A percentile compares a stretch with the other conserved stretches of the same genome.
These are phyloP conservation scores for Mesochorus sp. DNA, from an alignment of 2,888 invertebrate genomes.

Conservation along the genomic window DNA sequence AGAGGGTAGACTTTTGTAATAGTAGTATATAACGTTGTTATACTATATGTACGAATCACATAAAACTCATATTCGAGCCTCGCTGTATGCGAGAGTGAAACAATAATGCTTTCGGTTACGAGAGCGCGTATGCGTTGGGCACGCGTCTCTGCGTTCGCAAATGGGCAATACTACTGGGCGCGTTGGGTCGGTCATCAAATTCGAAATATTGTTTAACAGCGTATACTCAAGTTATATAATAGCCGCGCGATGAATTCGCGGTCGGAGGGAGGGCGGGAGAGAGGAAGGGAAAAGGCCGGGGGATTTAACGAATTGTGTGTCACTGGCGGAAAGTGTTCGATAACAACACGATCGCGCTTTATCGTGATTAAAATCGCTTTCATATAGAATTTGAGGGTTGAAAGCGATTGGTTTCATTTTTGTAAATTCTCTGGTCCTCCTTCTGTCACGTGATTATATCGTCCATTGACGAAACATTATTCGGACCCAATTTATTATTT, in stretches of 20 bases:
- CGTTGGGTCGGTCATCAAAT: background rate
- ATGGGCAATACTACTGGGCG: too few relatives aligned
- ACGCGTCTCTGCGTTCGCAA: too few relatives aligned
- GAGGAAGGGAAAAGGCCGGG: background rate
- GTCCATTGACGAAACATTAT: background rate
- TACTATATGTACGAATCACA: background rate
- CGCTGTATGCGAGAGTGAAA: slow-evolving; percentile 40
- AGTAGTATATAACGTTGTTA: too few relatives aligned
- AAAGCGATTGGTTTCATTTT: slow-evolving; percentile 7
- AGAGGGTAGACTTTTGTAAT: too few relatives aligned
- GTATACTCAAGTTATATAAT: slow-evolving; percentile 52
- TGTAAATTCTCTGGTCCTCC: background rate
- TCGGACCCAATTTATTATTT: too few relatives aligned
- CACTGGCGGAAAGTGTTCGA: slow-evolving; percentile 51
- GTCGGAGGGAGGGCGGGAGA: background rate
- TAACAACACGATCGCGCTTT: slow-evolving; percentile 36
- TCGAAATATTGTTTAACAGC: slow-evolving; percentile 56
- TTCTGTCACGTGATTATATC: background rate
- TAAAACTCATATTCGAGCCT: slow-evolving; percentile 5
- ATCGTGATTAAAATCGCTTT: slow-evolving; percentile 50
- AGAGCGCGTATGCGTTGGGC: slow-evolving; percentile 24
- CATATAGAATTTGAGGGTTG: slow-evolving; percentile 15
- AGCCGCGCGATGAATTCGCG: slow-evolving; percentile 38
- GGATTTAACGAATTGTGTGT: slow-evolving; percentile 56
- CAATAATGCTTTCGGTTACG: slow-evolving; percentile 57